Base-by-base conservation (phyloP, 2,888 invertebrate genomes). In the Cataglyphis livida region DNA sequence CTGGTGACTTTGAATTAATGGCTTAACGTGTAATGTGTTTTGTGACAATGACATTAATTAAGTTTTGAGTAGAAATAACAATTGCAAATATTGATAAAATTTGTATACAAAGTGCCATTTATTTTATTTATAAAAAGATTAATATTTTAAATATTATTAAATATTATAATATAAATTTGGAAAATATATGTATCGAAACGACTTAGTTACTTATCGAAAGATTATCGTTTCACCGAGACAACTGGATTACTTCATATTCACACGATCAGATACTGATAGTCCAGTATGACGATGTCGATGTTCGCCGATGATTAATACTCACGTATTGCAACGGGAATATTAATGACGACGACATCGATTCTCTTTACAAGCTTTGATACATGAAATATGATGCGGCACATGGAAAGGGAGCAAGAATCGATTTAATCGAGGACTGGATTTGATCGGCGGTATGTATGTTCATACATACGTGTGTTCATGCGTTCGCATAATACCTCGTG, bases 251-350 rank as follows among this genome's bases (percentile, higher is more conserved):
- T 65, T 25, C 66, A 21, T 25, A 66, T 75, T 65, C 48, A 18
- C 5, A 12, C 48, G 35, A 51, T 51, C 21, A 25, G 32, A 12
- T 38, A 65, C 51, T n/a, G 51, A 7, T 38, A 48, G 32, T 21
- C 15, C 35, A 10, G 28, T 15, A 38, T 25, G 57, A 25, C 10
- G 21, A 66, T 65, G 64, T 48, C 18, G 15, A 64, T 75, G 2
- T 75, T 25, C 64, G 18, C 9, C 51, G 54, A 76, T 76, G 54
- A 54, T 51, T 76, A 66, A 51, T 51, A 76, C 76, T 76, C 76
- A 28, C n/a, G 18, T 66, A 76, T 76, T 38, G 51, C 18, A 51
- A 66, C 41, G 28, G 32, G 12, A 54, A 76, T 44, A 28, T 51
- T 48, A 75, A 65, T 25, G 7, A n/a, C 18, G 38, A 38, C 38